Base-by-base conservation (phyloP, 2,113 vertebrate species). In the Chloroceryle aenea region DNA sequence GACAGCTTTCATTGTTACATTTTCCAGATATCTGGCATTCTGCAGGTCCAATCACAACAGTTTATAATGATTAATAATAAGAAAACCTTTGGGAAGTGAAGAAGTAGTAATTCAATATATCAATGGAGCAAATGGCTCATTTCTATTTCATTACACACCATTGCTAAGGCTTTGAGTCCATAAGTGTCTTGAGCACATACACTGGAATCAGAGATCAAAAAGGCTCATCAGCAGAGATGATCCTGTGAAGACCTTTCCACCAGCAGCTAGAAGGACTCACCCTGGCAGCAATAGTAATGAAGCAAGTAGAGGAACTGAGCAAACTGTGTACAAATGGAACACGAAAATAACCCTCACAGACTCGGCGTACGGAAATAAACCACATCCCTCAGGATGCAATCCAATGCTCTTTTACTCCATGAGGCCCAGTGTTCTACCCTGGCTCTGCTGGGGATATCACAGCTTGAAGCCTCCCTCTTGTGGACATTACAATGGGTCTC, bases 11-110 rank as follows among this genome's bases (percentile, higher is more conserved):
- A n/a, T 5, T 55, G 81, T 77, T 94, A 96, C 63, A 74, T 77
- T 93, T 91, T 94, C 93, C 93, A 97, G 89, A 82, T 85, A 94
- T 58, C 63, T 91, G 71, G 67, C 71, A 91, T 93, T 90, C 77
- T 93, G 22, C 67, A 77, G 62, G 23, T 91, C 69, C 62, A 79
- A 26, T 27, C 86, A 38, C 63, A 58, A 27, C 27, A 67, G 36
- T 61, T 90, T 87, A 52, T 90, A 76, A 87, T 69, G 62, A 83
- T 85, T 88, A 92, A 84, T 81, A 93, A 62, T 40, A 90, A 32
- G 15, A 77, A 88, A 86, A 50, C 48, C 52, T 93, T 81, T 81
- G 63, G 72, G 90, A 96, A 86, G 72, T 16, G 26, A 89, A 80
- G 68, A 8, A 88, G 75, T 58, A 90, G 58, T 80, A 85, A 95